Base-by-base conservation (phyloP, 2,113 vertebrate species). In the Bettongia penicillata region DNA sequence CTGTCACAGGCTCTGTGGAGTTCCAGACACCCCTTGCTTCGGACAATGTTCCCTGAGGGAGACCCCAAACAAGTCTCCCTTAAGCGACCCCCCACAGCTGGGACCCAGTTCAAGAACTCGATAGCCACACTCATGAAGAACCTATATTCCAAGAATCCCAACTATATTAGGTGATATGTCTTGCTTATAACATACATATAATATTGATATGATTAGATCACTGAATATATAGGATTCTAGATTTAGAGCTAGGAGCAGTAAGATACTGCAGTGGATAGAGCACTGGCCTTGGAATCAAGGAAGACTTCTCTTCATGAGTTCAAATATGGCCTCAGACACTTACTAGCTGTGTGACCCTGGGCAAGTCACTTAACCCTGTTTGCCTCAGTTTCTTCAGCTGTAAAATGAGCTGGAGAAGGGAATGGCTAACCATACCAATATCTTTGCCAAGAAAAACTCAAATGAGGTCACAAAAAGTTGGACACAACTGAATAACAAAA, bases 1-100 rank as follows among this genome's bases (percentile, higher is more conserved):
- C 97, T 99, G 90, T 99, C 99, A 0, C 98, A 99, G 96, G 98
- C 98, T 95, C 99, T 99, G 99, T 99, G 99, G 99, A 98, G 98
- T 0, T 96, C 99, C 92, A 96, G 0, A 92, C 99, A 99, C 3
- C 0, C 37, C 0, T 98, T 99, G 89, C 98, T 99, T 48, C 98
- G 0, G 91, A 98, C 98, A 91, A 97, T 99, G 92, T 99, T 99
- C 95, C 98, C 99, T 0, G 99, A 99, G 94, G 99, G 99, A 0
- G 96, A 99, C 94, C 99, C 99, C 77, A 97, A 98, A 25, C 98
- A 98, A 4, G 94, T 68, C 0, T 99, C 98, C 93, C 98, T 99
- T n/a, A 99, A 98, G 95, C 98, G 99, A 26, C 99, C 99, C 0
- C 98, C 98, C 9, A 99, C 99, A 0, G 98, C 99, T 0, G 98